Evolutionary conservation across 2,888 invertebrate genomes (phyloP), one percentile per base, ranked within the genome.

Genomic region (Tachina grossa): DNA sequence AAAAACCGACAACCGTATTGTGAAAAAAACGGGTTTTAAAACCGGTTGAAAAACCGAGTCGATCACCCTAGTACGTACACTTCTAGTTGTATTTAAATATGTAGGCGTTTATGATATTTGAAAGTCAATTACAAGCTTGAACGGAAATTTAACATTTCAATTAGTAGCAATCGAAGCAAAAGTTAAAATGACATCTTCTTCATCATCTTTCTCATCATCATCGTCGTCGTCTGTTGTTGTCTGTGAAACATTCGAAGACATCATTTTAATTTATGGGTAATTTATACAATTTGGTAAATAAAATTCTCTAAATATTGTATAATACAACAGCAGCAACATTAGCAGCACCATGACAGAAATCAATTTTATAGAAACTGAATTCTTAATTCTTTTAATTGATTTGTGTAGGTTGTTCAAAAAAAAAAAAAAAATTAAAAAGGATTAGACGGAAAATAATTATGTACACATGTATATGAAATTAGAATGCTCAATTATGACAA

Each of bases 71-170:
- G 4, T 39, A 49, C 11, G 14, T 10, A 43, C 53, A 53, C n/a
- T 61, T 47, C n/a, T 53, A 39, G 61, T 22, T 53, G 63, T 61
- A 85, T 81, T 82, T 82, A 85, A 85, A 83, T 85, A 59, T 79
- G 85, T 83, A 83, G 85, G 85, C 85, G 85, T 85, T 82, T 78
- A 74, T 82, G 77, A 85, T 82, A 82, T 85, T 85, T 85, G 83
- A 85, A 91, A 92, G 89, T 91, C 91, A 92, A 92, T 92, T 92
- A 91, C 89, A 91, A 89, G 91, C 91, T 88, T 90, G 91, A 91
- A 90, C 92, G 92, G 92, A 92, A 92, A 92, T 92, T 91, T 89
- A 90, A 89, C 89, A 91, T 91, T 91, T 90, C 89, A 91, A 91
- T 91, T 87, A 87, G 84, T 83, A 87, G 85, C 77, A 83, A 85